These are phyloP conservation scores for Girardinus metallicus DNA, from an alignment of 2,797 vertebrate genomes.

Conservation along the genomic window DNA sequence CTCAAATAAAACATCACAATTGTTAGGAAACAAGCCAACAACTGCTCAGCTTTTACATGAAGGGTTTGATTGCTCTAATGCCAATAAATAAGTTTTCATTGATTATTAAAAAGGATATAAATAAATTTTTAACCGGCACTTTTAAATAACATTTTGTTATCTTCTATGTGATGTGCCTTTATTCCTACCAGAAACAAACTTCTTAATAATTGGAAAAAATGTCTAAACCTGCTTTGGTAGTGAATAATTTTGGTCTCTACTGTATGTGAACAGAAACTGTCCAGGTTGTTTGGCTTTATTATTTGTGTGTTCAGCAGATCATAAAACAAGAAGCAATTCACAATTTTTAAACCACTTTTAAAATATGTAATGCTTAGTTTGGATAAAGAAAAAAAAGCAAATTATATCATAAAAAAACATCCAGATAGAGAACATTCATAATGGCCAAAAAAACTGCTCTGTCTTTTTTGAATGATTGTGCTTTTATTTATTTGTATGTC, in stretches of 20 bases:
- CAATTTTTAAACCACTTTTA: neutral
- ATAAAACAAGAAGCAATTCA: neutral
- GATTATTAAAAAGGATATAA: too few relatives aligned
- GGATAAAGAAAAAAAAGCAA: neutral
- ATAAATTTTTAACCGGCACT: too few relatives aligned
- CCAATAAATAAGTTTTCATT: neutral
- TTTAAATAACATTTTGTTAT: too few relatives aligned
- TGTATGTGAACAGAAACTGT: neutral
- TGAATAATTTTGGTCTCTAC: neutral
- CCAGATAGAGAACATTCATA: neutral
- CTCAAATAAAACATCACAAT: neutral
- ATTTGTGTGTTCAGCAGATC: neutral
- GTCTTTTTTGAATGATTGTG: too few relatives aligned
- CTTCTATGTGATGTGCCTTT: too few relatives aligned
- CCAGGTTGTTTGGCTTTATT: neutral
- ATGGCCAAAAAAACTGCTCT: neutral
- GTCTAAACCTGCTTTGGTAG: neutral
- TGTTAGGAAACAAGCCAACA: neutral
- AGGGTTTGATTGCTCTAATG: neutral
- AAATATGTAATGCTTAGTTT: neutral
- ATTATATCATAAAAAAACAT: neutral
- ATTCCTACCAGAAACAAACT: neutral
- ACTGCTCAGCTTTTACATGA: neutral
- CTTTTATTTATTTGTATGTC: neutral
- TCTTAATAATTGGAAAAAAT: neutral